phyloP scores from a whole-genome alignment of 2,113 vertebrate species.

The Thymallus thymallus region DNA sequence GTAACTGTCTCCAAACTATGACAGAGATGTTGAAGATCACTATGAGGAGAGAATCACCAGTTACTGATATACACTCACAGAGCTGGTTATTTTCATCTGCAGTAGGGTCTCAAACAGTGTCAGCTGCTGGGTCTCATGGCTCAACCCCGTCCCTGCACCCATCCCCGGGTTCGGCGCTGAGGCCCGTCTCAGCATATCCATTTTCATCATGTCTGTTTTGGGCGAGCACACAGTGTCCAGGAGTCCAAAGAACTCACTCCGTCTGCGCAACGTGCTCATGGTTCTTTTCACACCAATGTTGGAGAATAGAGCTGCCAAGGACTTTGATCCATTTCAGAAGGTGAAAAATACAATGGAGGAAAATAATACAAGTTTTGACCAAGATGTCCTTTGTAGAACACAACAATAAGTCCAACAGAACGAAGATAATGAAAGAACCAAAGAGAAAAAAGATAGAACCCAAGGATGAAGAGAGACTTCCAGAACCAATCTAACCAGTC shows the following conservation, averaged over 20 bases:
- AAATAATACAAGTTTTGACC: slow-evolving; percentile 10
- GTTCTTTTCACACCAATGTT: background rate
- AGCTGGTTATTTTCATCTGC: slow-evolving; percentile 65
- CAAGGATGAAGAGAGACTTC: background rate
- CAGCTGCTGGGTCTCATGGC: background rate
- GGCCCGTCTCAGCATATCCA: too few relatives aligned
- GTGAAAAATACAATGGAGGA: background rate
- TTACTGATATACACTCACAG: slow-evolving; percentile 57
- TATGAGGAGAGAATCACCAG: background rate
- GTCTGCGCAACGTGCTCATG: slow-evolving; percentile 59
- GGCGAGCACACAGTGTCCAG: slow-evolving; percentile 43
- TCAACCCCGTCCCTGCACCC: background rate
- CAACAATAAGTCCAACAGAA: background rate
- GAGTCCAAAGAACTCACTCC: slow-evolving; percentile 65
- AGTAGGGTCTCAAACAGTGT: slow-evolving; percentile 57
- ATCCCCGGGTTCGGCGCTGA: too few relatives aligned
- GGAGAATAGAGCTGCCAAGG: accelerated
- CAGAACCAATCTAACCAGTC: slow-evolving; percentile 14
- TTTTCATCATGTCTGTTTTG: too few relatives aligned
- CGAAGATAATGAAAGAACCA: too few relatives aligned
- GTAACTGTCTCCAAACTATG: too few relatives aligned
- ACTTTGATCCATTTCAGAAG: slow-evolving; percentile 40
- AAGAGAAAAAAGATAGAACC: background rate
- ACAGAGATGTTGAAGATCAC: background rate
- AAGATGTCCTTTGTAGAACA: background rate